phyloP scores from a whole-genome alignment of 2,113 vertebrate genomes.

The Platichthys stellatus region DNA sequence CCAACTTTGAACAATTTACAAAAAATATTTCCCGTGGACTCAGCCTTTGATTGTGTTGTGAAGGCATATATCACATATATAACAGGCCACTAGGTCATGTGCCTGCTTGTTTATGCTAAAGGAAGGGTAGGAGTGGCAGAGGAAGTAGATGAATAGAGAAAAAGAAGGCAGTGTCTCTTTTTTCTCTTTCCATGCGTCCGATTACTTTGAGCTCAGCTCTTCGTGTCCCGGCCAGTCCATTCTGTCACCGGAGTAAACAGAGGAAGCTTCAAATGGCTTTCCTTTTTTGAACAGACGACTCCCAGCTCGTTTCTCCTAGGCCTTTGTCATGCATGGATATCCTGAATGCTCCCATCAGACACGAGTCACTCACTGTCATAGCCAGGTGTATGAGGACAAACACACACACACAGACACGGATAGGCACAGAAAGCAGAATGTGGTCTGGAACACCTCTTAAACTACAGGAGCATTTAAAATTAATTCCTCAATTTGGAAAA shows the following conservation, averaged over 20 bases:
- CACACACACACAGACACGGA: conserved; percentile 22
- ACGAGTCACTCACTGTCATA: neutral
- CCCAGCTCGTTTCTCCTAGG: conserved; percentile 54
- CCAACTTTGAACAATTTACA: conserved; percentile 58
- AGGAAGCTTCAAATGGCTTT: conserved; percentile 77
- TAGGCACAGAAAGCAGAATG: neutral
- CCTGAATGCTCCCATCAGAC: conserved; percentile 67
- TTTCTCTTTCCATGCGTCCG: conserved; percentile 56
- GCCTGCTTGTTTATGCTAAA: conserved; percentile 53
- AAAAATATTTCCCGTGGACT: conserved; percentile 30
- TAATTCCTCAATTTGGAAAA: neutral
- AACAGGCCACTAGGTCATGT: conserved; percentile 51
- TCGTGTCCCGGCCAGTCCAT: conserved; percentile 49
- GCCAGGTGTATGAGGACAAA: conserved; percentile 12
- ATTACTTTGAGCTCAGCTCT: conserved; percentile 54
- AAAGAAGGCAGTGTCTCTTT: conserved; percentile 50
- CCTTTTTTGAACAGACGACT: conserved; percentile 68
- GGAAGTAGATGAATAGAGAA: conserved; percentile 65
- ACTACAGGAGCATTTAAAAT: conserved; percentile 20
- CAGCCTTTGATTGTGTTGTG: conserved; percentile 64
- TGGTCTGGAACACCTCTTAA: neutral
- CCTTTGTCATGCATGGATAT: conserved; percentile 59
- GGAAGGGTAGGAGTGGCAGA: conserved; percentile 47
- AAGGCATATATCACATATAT: conserved; percentile 55
- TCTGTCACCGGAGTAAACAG: conserved; percentile 76